Conservation (phyloP, 2,113 vertebrate species). For the Cyprinodon tularosa region DNA sequence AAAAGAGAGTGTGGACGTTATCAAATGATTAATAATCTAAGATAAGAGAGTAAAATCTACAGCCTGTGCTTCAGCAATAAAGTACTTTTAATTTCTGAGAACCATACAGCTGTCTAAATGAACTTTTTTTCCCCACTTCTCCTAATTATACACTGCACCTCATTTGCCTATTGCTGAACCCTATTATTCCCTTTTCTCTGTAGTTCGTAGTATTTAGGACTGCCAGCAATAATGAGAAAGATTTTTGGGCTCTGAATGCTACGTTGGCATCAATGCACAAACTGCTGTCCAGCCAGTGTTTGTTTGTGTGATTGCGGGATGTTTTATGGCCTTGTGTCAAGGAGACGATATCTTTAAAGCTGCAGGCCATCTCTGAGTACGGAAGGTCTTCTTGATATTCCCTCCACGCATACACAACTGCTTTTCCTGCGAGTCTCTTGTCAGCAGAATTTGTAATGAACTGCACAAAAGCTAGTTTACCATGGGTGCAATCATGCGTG, state of each 20-base stretch:
- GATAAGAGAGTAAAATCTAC: background rate
- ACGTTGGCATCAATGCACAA: slow-evolving; percentile 35
- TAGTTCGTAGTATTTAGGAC: slow-evolving; percentile 48
- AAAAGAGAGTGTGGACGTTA: background rate
- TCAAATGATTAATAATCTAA: background rate
- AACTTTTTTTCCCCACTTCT: slow-evolving; percentile 1
- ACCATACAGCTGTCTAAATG: slow-evolving; percentile 2
- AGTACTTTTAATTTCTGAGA: slow-evolving; percentile 14
- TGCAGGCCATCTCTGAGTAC: slow-evolving; percentile 59
- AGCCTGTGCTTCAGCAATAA: background rate
- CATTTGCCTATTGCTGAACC: slow-evolving; percentile 39
- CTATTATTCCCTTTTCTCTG: slow-evolving; percentile 15
- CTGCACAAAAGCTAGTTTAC: slow-evolving; percentile 63
- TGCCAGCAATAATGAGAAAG: slow-evolving; percentile 54
- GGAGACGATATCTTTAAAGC: slow-evolving; percentile 65
- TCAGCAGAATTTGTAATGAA: slow-evolving; percentile 76
- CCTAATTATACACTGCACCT: slow-evolving; percentile 33
- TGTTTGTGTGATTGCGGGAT: slow-evolving; percentile 20
- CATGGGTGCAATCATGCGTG: slow-evolving; percentile 43
- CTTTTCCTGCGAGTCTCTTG: slow-evolving; percentile 60
- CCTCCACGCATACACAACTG: slow-evolving; percentile 44
- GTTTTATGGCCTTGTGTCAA: slow-evolving; percentile 35
- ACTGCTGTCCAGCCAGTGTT: slow-evolving; percentile 28
- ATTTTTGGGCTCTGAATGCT: slow-evolving; percentile 44
- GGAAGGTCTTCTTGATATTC: slow-evolving; percentile 63